Base-by-base conservation (phyloP, 53 echinoderm and acorn worm genomes). In the Stichopus horrens region DNA sequence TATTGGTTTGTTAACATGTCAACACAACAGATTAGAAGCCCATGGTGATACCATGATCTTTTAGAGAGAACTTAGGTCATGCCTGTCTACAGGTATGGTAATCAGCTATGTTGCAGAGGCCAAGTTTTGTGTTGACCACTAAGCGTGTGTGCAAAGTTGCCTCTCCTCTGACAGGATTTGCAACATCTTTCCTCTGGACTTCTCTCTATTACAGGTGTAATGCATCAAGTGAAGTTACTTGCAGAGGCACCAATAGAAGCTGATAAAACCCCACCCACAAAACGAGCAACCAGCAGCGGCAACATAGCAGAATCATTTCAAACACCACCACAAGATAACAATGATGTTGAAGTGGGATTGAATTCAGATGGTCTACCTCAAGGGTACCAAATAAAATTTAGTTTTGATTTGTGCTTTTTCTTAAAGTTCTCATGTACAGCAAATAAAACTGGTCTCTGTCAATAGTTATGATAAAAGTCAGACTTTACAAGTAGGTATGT, bases 221-320 rank as follows among this genome's bases (percentile, higher is more conserved):
- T 99, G 99, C 99, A 99, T 78, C 96, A 96, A 86, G 96, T 99
- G 76, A 99, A 99, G 90, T 89, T 94, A 57, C 87, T 99, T 4
- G 93, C 96, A 53, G 99, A 99, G 91, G 89, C 94, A 5, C 91
- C 92, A 76, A 90, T 96, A 9, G 92, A 92, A 73, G 90, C 93
- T 1, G 96, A 96, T 88, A 91, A 91, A 58, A 95, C 94, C 21
- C 96, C 94, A 74, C 99, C 92, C 75, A 89, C 87, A 91, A 94
- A 93, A 86, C 89, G 94, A 76, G 67, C 91, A 5, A 71, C 90
- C 77, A 73, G 77, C 57, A 76, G 84, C 13, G 66, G 88, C 7
- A 74, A 89, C 0, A 76, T 89, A 1, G 87, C 93, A 0, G 83
- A 89, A 57, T 91, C 96, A 18, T 91, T 92, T 55, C 92, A 96